Base-by-base conservation (phyloP, 2,797 vertebrate genomes). In the Parambassis ranga region DNA sequence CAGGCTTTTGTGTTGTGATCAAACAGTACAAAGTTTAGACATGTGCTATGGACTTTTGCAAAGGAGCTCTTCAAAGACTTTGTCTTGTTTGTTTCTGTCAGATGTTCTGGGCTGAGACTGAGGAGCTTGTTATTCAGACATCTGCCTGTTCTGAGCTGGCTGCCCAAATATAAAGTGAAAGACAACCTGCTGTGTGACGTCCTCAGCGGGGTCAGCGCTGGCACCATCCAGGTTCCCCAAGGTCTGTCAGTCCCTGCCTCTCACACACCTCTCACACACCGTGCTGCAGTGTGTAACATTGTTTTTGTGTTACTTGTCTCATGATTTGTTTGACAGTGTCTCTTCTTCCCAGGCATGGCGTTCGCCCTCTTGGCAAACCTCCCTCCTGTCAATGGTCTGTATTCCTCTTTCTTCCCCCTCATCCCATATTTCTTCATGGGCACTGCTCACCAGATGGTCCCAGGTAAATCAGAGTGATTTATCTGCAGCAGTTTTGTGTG, bases 371-470 rank as follows among this genome's bases (percentile, higher is more conserved):
- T 97, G 80, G 96, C 95, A 60, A 97, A 92, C 49, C 93, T 97
- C 9, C 96, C 95, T 18, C 94, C 95, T 0, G 94, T 97, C 85
- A 97, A 95, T 0, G 96, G 95, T 13, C 94, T 98, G 80, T 97
- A 97, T 79, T 96, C 95, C 5, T 97, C 95, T 39, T 97, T 98
- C 85, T 98, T 95, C 79, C 95, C 95, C 1, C 83, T 97, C 80
- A 83, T 97, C 59, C 77, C 92, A 3, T 97, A 96, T 75, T 91
- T 98, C 86, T 94, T 98, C 90, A 92, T 97, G 32, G 96, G 95
- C n/a, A 93, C 94, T 0, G 90, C 92, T 71, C 95, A 93, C 71
- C 96, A 98, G 90, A 96, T 98, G 95, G 96, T 98, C 19, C 95
- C 95, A 90, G 96, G 96, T 97, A 94, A 90, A 90, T 80, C 63